These are phyloP conservation scores for Numenius phaeopus DNA, from an alignment of 2,797 vertebrate species.

Conservation along the genomic window DNA sequence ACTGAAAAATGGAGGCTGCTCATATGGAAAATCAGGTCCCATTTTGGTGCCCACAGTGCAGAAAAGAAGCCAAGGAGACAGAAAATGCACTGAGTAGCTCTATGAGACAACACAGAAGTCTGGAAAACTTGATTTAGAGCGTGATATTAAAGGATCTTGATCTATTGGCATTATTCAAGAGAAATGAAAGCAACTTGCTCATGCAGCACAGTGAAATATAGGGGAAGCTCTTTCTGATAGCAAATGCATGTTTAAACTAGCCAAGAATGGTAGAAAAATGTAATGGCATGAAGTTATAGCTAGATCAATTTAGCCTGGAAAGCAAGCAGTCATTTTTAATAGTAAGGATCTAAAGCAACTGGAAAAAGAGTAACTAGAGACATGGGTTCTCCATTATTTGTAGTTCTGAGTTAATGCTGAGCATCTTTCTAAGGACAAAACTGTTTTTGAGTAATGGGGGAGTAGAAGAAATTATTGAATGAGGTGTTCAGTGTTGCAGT, in stretches of 20 bases:
- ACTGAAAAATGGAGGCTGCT: not conserved
- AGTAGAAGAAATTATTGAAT: not conserved
- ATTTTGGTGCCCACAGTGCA: not conserved
- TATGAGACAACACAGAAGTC: not conserved
- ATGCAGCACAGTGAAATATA: not conserved
- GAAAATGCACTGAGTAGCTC: not conserved
- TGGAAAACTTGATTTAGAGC: not conserved
- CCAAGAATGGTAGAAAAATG: not conserved
- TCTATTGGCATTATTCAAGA: not conserved
- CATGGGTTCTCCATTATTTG: not conserved
- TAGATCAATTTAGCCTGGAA: slow-evolving; percentile 23
- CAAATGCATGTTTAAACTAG: not conserved
- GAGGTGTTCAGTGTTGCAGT: not conserved
- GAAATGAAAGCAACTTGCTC: not conserved
- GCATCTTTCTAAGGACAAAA: not conserved
- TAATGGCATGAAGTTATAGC: not conserved
- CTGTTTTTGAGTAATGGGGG: not conserved
- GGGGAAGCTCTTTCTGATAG: not conserved
- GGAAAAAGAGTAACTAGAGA: not conserved
- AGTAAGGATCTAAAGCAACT: not conserved
- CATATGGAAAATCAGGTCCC: not conserved
- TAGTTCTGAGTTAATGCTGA: not conserved
- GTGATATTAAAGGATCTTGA: not conserved
- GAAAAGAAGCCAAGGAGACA: not conserved
- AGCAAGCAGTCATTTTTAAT: not conserved